These are phyloP conservation scores for Stichodactyla mertensii DNA, from an alignment of 64 coral and sea anemone species.

Conservation along the genomic window DNA sequence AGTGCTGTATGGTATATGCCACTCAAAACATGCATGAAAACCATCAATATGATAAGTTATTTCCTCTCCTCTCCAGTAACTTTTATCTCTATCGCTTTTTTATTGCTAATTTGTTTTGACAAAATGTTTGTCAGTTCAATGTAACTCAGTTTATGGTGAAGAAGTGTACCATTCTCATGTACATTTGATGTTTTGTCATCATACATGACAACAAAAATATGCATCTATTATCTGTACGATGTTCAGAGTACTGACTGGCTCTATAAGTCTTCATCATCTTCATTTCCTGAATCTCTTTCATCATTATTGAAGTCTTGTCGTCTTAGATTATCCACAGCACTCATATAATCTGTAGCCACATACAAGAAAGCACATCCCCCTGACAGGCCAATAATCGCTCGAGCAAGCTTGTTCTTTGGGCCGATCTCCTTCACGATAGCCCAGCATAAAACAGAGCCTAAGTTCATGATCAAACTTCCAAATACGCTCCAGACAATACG, in stretches of 20 bases:
- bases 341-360: not conserved
- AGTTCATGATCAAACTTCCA: conserved; percentile 19
- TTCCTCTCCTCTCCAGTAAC: no score
- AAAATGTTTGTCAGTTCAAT: no score
- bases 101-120: no score
- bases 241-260: not conserved
- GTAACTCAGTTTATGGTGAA: no score
- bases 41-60: no score
- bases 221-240: not conserved
- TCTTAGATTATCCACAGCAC: conserved; percentile 7
- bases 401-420: not conserved
- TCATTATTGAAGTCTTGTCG: not conserved
- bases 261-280: conserved; percentile 9
- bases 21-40: no score
- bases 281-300: conserved; percentile 16
- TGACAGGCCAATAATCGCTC: conserved; percentile 4
- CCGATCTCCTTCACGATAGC: conserved; percentile 17
- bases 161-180: no score
- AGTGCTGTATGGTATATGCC: no score
- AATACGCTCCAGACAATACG: conserved; percentile 18
- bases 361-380: conserved; percentile 1
- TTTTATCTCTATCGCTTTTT: no score
- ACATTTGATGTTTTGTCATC: no score
- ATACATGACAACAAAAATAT: not conserved
- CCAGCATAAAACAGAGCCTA: conserved; percentile 19